Percentiles rank a stretch among this genome's conserved stretches.
Conservation (phyloP, 2,113 vertebrate genomes). For the Saccopteryx leptura region DNA sequence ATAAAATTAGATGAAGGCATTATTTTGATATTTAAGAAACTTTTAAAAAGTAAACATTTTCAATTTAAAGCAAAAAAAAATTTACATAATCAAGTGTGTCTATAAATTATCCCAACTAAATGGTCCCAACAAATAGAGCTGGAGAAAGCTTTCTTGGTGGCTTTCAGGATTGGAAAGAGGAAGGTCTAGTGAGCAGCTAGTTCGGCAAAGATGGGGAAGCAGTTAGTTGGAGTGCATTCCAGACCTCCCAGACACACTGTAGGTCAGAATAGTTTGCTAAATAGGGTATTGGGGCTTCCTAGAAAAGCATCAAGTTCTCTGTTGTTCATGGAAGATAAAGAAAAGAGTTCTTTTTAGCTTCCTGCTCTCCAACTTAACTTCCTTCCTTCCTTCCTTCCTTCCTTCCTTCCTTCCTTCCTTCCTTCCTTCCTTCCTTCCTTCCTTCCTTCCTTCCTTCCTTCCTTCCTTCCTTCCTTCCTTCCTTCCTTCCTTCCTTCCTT, state of each 20-base stretch:
- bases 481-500: too few species aligned
- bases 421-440: too few species aligned
- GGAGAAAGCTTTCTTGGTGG: neutral
- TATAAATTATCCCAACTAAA: slow-evolving; percentile 37
- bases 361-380: neutral
- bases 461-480: too few species aligned
- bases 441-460: too few species aligned
- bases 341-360: neutral
- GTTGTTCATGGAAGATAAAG: neutral
- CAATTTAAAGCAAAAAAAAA: neutral
- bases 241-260: neutral
- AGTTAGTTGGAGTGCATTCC: neutral
- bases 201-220: neutral
- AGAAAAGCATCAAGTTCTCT: neutral
- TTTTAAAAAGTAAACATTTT: slow-evolving; percentile 30
- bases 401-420: too few species aligned
- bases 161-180: neutral
- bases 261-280: neutral
- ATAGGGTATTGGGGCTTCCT: neutral
- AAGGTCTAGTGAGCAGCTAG: neutral
- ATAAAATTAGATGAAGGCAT: slow-evolving; percentile 17
- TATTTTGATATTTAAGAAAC: neutral
- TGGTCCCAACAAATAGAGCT: neutral
- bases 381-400: neutral
- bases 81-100: neutral